These are phyloP conservation scores for Synergus laeviventris DNA, from an alignment of 2,888 invertebrate genomes.

Conservation along the genomic window DNA sequence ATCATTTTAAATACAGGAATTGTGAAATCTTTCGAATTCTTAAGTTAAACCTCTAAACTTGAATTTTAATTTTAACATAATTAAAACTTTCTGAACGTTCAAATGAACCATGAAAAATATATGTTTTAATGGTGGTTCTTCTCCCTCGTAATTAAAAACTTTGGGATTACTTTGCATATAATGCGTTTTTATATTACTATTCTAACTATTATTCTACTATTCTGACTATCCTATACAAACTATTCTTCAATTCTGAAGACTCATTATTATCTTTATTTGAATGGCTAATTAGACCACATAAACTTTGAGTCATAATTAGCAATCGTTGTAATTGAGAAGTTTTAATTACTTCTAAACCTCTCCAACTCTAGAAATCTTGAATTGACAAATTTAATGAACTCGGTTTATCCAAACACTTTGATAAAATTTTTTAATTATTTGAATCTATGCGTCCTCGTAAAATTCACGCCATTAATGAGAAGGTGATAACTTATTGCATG, in stretches of 20 bases:
- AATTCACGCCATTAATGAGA: background rate
- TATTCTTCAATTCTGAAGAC: background rate
- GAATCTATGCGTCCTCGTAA: background rate
- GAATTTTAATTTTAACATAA: too few species aligned
- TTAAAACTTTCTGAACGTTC: too few species aligned
- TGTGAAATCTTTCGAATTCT: too few species aligned
- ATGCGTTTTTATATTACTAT: too few species aligned
- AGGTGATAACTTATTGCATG: background rate
- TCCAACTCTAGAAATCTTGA: background rate
- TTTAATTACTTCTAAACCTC: background rate
- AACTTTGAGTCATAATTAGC: background rate
- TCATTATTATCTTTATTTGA: background rate
- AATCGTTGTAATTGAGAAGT: background rate
- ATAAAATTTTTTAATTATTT: background rate
- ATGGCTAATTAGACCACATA: background rate
- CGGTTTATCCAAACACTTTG: background rate
- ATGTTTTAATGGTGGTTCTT: too few species aligned
- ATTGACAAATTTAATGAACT: background rate
- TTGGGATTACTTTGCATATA: too few species aligned
- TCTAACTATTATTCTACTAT: too few species aligned
- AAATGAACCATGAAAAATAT: too few species aligned
- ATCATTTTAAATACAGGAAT: too few species aligned
- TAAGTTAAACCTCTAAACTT: too few species aligned
- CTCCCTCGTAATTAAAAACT: too few species aligned
- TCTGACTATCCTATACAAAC: background rate